These are phyloP conservation scores for Cetonia aurata DNA, from an alignment of 2,888 invertebrate species.

Conservation along the genomic window DNA sequence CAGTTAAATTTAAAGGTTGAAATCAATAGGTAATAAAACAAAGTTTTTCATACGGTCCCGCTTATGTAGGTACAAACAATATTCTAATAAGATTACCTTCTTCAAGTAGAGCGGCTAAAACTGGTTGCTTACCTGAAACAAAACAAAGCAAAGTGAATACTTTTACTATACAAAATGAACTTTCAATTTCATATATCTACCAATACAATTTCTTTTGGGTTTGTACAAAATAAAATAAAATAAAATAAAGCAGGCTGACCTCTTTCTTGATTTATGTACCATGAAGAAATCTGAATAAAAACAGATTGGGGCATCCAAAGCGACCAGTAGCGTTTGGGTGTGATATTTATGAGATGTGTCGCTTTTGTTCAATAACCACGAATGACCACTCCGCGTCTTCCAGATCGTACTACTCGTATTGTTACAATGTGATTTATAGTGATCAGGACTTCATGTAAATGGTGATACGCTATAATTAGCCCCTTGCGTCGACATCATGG, in stretches of 20 bases:
- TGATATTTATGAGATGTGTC: constrained; percentile 59
- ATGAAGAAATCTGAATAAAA: too few relatives aligned
- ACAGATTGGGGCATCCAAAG: constrained; percentile 1
- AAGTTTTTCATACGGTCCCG: too few relatives aligned
- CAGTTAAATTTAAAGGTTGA: too few relatives aligned
- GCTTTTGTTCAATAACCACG: constrained; percentile 51
- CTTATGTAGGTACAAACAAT: too few relatives aligned
- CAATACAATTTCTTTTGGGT: too few relatives aligned
- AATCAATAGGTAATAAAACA: too few relatives aligned
- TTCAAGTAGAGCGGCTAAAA: background rate
- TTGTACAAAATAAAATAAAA: too few relatives aligned
- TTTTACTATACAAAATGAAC: too few relatives aligned
- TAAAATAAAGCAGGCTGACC: too few relatives aligned
- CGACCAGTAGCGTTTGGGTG: constrained; percentile 23
- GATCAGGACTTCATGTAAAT: constrained; percentile 26
- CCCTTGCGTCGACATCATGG: constrained; percentile 4
- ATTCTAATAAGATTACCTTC: too few relatives aligned
- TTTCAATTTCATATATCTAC: too few relatives aligned
- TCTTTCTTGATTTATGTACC: too few relatives aligned
- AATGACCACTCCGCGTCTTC: constrained; percentile 34
- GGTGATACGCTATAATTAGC: constrained; percentile 34
- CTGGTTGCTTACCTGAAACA: background rate
- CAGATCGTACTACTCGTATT: constrained; percentile 12
- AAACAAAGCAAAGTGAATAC: background rate
- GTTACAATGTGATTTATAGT: constrained; percentile 25